phyloP scores from a whole-genome alignment of 2,797 vertebrate genomes.

The Pyrocephalus nanus region DNA sequence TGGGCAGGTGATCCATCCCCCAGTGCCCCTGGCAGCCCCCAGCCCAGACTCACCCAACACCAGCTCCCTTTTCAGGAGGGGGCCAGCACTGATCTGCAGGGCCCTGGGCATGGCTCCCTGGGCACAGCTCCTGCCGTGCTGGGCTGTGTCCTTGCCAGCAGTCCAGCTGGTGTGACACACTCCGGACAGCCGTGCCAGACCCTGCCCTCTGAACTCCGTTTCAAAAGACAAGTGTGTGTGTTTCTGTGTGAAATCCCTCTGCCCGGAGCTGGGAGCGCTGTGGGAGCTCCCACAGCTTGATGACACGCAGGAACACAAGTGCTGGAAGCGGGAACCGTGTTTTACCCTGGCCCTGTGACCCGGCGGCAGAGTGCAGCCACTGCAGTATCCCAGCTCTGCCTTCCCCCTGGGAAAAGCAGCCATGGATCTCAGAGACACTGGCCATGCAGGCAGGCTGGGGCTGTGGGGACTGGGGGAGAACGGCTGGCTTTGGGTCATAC shows the following conservation, averaged over 20 bases:
- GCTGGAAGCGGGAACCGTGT: accelerated
- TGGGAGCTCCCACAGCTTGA: background rate
- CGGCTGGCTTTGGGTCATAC: background rate
- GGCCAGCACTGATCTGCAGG: background rate
- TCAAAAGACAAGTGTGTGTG: background rate
- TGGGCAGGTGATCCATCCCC: background rate
- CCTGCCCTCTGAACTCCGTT: background rate
- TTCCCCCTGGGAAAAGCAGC: background rate
- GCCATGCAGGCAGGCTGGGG: background rate
- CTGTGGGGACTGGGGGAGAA: background rate
- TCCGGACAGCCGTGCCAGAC: accelerated
- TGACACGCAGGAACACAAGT: background rate
- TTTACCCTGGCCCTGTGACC: background rate
- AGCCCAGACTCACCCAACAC: accelerated
- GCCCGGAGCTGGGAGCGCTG: background rate
- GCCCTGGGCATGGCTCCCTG: background rate
- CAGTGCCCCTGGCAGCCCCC: accelerated
- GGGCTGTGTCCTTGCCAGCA: accelerated
- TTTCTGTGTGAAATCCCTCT: background rate
- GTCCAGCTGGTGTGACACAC: accelerated
- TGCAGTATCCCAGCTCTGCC: background rate
- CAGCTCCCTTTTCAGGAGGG: accelerated
- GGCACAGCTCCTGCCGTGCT: accelerated
- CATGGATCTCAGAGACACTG: accelerated
- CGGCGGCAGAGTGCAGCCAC: background rate